phyloP scores from a whole-genome alignment of 2,113 vertebrate genomes.

The Heteronetta atricapilla region DNA sequence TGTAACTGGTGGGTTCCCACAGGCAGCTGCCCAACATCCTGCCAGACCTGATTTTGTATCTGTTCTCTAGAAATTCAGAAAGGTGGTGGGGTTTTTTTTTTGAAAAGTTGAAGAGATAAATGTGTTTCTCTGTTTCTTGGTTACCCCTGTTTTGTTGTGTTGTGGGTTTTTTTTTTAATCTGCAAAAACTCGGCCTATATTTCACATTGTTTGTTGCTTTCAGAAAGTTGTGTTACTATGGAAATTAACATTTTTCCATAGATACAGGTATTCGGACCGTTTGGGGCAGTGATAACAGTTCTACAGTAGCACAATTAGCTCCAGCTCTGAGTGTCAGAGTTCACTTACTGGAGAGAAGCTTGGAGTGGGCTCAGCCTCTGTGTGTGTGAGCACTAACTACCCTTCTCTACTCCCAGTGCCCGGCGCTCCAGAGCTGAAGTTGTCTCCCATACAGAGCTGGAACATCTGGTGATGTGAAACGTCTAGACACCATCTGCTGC shows the following conservation, averaged over 20 bases:
- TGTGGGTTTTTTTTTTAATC: not conserved
- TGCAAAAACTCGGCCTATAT: not conserved
- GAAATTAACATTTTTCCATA: not conserved
- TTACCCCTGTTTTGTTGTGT: not conserved
- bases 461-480: not conserved
- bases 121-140: not conserved
- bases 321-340: accelerated
- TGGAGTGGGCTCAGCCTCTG: accelerated
- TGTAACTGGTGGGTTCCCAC: accelerated
- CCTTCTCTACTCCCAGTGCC: not conserved
- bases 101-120: accelerated
- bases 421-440: not conserved
- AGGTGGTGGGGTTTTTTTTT: accelerated
- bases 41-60: accelerated
- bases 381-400: accelerated
- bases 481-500: not conserved
- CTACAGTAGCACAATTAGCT: not conserved
- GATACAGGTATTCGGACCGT: accelerated
- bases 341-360: accelerated
- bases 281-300: accelerated
- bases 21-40: not conserved
- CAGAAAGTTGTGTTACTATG: not conserved
- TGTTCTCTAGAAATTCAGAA: not conserved
- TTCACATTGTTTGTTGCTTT: not conserved
- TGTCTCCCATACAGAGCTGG: accelerated